Evolutionary conservation across 2,113 vertebrate genomes (phyloP).

Genomic region (Scomber scombrus): DNA sequence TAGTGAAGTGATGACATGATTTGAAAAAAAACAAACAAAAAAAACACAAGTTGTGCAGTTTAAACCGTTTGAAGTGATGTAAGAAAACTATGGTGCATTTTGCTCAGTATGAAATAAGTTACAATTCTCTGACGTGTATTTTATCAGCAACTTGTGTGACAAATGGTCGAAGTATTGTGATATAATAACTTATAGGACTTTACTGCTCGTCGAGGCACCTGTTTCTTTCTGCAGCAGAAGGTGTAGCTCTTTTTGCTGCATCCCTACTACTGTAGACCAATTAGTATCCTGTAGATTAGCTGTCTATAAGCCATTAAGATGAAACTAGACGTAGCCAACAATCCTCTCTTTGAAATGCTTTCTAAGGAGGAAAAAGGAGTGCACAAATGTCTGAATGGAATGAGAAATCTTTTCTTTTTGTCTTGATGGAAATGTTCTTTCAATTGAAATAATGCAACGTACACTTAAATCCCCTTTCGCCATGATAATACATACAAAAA

Average conservation of each 20-base stretch:
- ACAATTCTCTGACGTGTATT: conserved; percentile 59
- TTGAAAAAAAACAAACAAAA: conserved; percentile 51
- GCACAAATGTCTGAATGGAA: conserved; percentile 25
- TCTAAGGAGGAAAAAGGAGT: conserved; percentile 15
- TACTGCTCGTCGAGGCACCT: conserved; percentile 40
- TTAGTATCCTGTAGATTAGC: conserved; percentile 65
- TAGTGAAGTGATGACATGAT: conserved; percentile 68
- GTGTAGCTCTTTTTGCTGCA: conserved; percentile 39
- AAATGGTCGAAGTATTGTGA: conserved; percentile 76
- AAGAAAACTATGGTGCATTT: conserved; percentile 51
- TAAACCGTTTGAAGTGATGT: conserved; percentile 70
- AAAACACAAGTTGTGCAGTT: conserved; percentile 54
- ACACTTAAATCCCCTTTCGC: conserved; percentile 26
- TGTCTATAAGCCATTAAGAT: conserved; percentile 46
- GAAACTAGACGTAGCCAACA: conserved; percentile 28
- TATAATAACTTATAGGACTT: conserved; percentile 68
- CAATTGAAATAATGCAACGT: conserved; percentile 57
- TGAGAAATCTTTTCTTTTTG: conserved; percentile 22
- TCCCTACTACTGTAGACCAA: conserved; percentile 31
- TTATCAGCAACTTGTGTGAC: conserved; percentile 72
- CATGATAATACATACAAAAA: conserved; percentile 23
- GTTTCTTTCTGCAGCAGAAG: conserved; percentile 49
- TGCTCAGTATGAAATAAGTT: conserved; percentile 26
- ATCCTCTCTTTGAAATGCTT: conserved; percentile 10
- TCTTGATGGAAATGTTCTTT: conserved; percentile 54